Evolutionary conservation across 2,888 invertebrate genomes (phyloP).

Genomic region (Gryllus longicercus): DNA sequence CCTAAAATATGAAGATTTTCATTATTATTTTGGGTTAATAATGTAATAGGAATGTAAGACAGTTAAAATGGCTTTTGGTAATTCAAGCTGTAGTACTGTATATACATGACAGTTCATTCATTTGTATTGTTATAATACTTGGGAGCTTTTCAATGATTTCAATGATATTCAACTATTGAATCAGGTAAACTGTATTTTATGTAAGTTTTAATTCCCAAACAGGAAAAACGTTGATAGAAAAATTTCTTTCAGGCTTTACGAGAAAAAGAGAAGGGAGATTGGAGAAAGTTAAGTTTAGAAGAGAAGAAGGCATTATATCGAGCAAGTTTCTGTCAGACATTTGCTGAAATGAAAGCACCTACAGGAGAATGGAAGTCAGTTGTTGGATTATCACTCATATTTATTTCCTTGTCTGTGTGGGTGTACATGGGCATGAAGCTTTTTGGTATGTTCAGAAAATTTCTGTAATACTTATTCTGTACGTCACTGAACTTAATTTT

Average conservation of each 20-base stretch:
- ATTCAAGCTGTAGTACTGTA: too few species aligned
- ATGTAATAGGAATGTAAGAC: too few species aligned
- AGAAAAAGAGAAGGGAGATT: constrained; percentile 91
- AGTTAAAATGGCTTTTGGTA: too few species aligned
- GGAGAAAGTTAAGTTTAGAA: constrained; percentile 81
- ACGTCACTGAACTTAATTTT: neutral
- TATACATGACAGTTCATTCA: too few species aligned
- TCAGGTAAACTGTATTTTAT: too few species aligned
- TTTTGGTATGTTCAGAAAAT: constrained; percentile 52
- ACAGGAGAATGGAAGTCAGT: constrained; percentile 81
- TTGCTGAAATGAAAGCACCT: constrained; percentile 82
- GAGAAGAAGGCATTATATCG: constrained; percentile 94
- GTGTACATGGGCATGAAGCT: constrained; percentile 56
- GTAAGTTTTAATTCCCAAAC: too few species aligned
- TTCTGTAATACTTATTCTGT: neutral
- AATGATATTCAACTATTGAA: too few species aligned
- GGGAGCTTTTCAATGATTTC: too few species aligned
- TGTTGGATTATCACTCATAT: constrained; percentile 57
- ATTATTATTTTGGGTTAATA: too few species aligned
- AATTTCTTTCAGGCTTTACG: constrained; percentile 63
- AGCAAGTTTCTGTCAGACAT: constrained; percentile 89
- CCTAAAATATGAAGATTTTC: too few species aligned
- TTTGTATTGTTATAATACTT: too few species aligned
- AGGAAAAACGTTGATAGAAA: neutral
- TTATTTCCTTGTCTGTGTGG: constrained; percentile 59